Conservation (phyloP, 2,113 vertebrate genomes). For the Meles meles region DNA sequence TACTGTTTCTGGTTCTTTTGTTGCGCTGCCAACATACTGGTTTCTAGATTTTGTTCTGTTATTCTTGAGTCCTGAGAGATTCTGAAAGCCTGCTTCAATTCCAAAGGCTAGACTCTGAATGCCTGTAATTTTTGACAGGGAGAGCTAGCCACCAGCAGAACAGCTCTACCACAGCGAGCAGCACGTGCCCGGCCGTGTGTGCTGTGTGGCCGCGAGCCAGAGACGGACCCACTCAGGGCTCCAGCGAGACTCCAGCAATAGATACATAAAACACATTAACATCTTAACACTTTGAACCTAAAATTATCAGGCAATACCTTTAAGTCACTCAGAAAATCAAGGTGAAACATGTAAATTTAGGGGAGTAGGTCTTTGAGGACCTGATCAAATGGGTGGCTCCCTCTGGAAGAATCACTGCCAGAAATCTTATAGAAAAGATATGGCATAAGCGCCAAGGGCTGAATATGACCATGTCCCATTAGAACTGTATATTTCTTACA, state of each 20-base stretch:
- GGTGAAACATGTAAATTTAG: background rate
- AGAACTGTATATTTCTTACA: background rate
- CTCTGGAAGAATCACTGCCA: background rate
- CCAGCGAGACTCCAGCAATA: background rate
- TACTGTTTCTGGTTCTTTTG: background rate
- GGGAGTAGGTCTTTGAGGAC: background rate
- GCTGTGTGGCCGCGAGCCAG: accelerated
- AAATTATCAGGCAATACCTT: background rate
- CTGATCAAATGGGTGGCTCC: background rate
- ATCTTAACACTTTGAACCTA: background rate
- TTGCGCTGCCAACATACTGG: background rate
- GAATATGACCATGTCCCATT: background rate
- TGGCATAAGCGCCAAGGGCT: background rate
- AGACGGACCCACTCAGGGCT: background rate
- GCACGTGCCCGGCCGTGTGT: accelerated
- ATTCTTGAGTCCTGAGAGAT: background rate
- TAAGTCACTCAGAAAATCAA: background rate
- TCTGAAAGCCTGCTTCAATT: background rate
- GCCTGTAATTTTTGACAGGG: background rate
- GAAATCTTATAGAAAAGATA: background rate
- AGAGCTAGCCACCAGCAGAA: background rate
- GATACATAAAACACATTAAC: background rate
- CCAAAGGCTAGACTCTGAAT: background rate
- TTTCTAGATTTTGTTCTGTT: background rate
- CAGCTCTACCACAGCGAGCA: background rate